phyloP scores from a whole-genome alignment of 2,113 vertebrate genomes.

The Rousettus leschenaultii region DNA sequence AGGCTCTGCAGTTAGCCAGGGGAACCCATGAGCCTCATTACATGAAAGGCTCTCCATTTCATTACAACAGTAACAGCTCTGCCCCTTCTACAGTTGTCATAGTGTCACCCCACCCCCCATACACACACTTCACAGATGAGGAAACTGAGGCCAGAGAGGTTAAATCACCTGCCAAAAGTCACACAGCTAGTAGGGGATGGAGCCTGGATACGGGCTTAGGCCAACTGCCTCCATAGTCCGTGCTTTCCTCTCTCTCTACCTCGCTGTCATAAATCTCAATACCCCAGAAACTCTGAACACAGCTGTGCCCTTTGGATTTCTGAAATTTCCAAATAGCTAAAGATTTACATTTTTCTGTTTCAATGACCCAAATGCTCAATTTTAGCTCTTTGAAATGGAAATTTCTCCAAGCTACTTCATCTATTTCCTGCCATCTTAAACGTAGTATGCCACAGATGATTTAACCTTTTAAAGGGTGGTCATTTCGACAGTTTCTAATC shows the following conservation, averaged over 20 bases:
- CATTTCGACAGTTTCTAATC: neutral
- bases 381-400: neutral
- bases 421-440: neutral
- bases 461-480: neutral
- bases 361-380: neutral
- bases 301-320: neutral
- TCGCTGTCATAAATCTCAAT: neutral
- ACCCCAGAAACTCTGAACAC: neutral
- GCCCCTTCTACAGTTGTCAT: neutral
- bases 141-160: constrained; percentile 46
- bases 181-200: neutral
- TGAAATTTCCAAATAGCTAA: neutral
- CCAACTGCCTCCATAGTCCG: neutral
- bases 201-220: neutral
- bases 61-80: neutral
- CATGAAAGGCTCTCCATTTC: neutral
- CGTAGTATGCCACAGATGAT: neutral
- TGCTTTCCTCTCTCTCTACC: neutral
- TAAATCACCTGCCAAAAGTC: neutral
- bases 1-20: neutral
- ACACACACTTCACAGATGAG: neutral
- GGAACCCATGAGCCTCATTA: neutral
- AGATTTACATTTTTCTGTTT: neutral
- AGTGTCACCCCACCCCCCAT: neutral
- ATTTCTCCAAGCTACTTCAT: neutral